Base-by-base conservation (phyloP, 2,888 invertebrate genomes). In the Germaria angustata region DNA sequence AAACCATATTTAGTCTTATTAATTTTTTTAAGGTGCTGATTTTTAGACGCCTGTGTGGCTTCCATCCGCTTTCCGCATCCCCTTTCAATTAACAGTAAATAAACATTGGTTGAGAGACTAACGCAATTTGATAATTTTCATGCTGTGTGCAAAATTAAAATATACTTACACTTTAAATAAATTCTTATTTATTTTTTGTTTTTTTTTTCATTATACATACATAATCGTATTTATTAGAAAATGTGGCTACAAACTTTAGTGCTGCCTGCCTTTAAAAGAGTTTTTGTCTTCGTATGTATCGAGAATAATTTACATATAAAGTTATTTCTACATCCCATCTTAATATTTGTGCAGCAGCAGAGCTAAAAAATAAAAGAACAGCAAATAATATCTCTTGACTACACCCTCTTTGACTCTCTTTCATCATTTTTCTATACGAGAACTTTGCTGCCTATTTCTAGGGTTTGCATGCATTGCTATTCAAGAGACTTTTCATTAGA, bases 371-470 rank as follows among this genome's bases (percentile, higher is more conserved):
- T 28, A 24, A 49, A 71, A 34, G 5, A 44, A 57, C 11, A 34
- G 20, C 15, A 59, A 24, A 55, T 22, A 55, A 20, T 55, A 66
- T 76, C 36, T 66, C 15, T 66, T 49, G 76, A 24, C 59, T 77
- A 75, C 75, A 75, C 65, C 46, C 75, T 36, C 46, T 24, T 39
- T 22, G 11, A 13, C 6, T 22, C 24, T 49, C n/a, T 41, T 28
- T 36, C n/a, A 28, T 5, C 3, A 39, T n/a, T 20, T 32, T 41
- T 28, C 6, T n/a, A 28, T 8, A 20, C 3, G 2, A 39, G n/a
- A 59, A 49, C 11, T 53, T 59, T 17, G 15, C 28, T 57, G 59
- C 49, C 36, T 49, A 57, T 36, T 68, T 61, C 8, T 53, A 28
- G 34, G 22, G n/a, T 51, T 44, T 8, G 61, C 34, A 9, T 15